phyloP scores from a whole-genome alignment of 2,113 vertebrate genomes.

The Marmota monax region DNA sequence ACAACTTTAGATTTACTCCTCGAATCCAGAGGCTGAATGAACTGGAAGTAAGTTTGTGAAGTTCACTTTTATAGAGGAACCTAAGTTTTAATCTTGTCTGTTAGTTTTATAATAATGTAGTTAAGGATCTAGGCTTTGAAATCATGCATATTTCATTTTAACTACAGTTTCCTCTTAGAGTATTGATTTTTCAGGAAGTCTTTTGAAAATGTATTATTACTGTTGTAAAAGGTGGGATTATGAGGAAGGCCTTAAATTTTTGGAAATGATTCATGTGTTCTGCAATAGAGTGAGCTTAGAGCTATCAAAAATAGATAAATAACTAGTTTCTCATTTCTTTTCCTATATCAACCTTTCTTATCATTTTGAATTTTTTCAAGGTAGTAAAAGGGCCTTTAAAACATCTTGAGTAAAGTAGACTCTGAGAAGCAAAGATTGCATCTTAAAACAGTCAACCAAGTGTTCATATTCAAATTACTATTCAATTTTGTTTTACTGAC shows the following conservation, averaged over 20 bases:
- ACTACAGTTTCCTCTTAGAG: neutral
- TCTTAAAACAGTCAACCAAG: neutral
- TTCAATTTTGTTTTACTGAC: too few species aligned
- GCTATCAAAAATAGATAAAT: neutral
- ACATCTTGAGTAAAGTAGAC: neutral
- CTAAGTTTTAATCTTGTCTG: neutral
- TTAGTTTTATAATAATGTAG: neutral
- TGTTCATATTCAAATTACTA: neutral
- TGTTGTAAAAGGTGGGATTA: neutral
- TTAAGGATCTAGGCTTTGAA: neutral
- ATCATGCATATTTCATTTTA: neutral
- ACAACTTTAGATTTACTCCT: slow-evolving; percentile 93
- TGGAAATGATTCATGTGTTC: neutral
- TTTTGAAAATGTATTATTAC: neutral
- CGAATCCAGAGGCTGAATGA: slow-evolving; percentile 95
- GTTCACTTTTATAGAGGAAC: neutral
- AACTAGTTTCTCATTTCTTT: neutral
- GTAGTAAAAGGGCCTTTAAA: neutral
- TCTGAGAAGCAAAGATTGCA: neutral
- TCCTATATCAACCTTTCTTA: neutral
- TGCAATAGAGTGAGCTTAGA: neutral
- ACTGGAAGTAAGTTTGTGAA: slow-evolving; percentile 87
- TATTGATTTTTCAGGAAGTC: neutral
- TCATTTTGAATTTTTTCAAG: neutral
- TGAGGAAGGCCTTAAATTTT: neutral